Conservation (phyloP, 2,113 vertebrate genomes). For the Myrmophylax atrothorax region DNA sequence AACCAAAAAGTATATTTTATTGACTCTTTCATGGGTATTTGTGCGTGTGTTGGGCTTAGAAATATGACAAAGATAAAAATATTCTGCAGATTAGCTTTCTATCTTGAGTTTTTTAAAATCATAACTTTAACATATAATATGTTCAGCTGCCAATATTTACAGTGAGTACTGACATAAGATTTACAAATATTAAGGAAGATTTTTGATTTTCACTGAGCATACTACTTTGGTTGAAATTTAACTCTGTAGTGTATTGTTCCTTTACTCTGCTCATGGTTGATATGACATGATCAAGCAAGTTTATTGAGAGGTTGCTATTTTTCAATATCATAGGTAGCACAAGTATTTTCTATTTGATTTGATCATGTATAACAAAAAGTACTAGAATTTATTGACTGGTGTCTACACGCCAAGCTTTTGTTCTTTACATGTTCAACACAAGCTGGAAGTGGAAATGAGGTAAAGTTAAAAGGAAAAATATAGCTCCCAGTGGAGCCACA, state of each 20-base stretch:
- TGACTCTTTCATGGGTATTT: neutral
- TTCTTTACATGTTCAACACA: neutral
- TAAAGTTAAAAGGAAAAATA: neutral
- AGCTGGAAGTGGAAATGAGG: neutral
- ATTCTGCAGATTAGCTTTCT: neutral
- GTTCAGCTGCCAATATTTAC: neutral
- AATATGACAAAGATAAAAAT: neutral
- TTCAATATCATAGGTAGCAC: neutral
- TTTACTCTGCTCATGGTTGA: neutral
- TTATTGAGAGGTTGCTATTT: neutral
- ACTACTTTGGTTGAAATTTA: neutral
- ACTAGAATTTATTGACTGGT: neutral
- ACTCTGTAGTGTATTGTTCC: neutral
- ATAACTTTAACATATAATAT: neutral
- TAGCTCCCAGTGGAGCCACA: neutral
- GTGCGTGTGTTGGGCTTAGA: neutral
- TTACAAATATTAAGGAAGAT: neutral
- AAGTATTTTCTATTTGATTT: neutral
- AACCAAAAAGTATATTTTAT: neutral
- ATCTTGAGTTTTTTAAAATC: neutral
- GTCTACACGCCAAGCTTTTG: neutral
- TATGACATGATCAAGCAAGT: neutral
- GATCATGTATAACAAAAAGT: neutral
- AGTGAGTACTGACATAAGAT: neutral
- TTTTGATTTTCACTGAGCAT: neutral